Percentiles rank a stretch among this genome's conserved stretches.
phyloP scores from a whole-genome alignment of 2,113 vertebrate species.

The Dryoscopus gambensis region DNA sequence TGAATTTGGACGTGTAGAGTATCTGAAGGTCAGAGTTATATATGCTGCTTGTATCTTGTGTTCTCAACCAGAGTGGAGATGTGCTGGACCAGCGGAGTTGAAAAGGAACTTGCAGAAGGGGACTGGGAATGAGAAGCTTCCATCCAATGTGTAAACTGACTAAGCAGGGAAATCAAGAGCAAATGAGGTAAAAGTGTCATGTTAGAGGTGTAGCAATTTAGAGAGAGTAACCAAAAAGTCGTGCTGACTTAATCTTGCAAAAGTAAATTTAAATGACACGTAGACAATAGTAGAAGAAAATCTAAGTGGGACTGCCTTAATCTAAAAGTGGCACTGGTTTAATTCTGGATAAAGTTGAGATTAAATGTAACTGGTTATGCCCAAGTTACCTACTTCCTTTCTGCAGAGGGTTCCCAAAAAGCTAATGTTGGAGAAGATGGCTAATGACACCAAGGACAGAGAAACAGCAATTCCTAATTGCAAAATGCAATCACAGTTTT shows the following conservation, averaged over 20 bases:
- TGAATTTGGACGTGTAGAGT: not conserved
- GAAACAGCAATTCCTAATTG: not conserved
- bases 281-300: not conserved
- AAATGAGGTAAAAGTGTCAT: not conserved
- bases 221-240: not conserved
- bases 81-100: not conserved
- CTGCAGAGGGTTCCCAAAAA: not conserved
- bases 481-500: not conserved
- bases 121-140: not conserved
- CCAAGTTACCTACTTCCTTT: not conserved
- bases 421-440: not conserved
- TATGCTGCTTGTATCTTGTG: accelerated
- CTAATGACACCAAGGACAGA: not conserved
- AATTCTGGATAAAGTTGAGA: not conserved
- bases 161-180: not conserved
- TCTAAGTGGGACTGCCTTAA: not conserved
- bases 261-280: not conserved
- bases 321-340: not conserved
- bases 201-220: not conserved
- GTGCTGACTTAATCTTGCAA: not conserved
- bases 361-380: not conserved
- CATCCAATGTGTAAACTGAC: not conserved
- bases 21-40: not conserved
- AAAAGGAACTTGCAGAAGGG: not conserved
- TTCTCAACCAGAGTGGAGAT: not conserved